Evolutionary conservation across 92 coral and sea anemone genomes (phyloP), one percentile per base, ranked within the genome.

Genomic region (Heliopora coerulea): DNA sequence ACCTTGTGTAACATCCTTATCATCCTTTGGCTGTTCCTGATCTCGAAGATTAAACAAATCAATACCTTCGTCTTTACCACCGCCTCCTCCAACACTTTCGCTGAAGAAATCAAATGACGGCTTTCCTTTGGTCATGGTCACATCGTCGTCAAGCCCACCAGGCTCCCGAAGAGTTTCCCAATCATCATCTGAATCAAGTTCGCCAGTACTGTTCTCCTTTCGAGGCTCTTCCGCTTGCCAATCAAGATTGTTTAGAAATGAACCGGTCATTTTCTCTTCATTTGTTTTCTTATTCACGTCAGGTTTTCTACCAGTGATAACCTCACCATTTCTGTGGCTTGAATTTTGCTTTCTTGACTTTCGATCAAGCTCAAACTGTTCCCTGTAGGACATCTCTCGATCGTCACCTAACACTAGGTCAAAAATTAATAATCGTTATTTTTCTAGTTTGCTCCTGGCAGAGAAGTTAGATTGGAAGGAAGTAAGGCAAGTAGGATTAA

Each of bases 41-140:
- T 50, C 62, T 49, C 74, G 85, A 58, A 86, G 59, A 68, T 82
- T 85, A 64, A 89, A 89, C 82, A 89, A 84, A 64, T 89, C 88
- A 65, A 87, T 65, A 11, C 61, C 50, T 1, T 65, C 80, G 3
- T 73, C 72, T 20, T 21, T 32, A 10, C 57, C 59, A 39, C 57
- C 42, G 3, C 49, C 75, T 37, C 73, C 65, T 8, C 79, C 64
- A 35, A 80, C 77, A 50, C 87, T 83, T 35, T 85, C 88, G 23
- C 52, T 27, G 59, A 95, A 95, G 84, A 88, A 95, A 29, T 88
- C 86, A 27, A 83, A 52, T 27, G 77, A 23, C 11, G 27, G 28
- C 21, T 56, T 17, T 23, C 21, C 29, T 12, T 56, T 28, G 33
- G 3, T 28, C 61, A 3, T 8, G 15, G 2, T 10, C 0, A 18